Conservation (phyloP, 2,113 vertebrate species). For the Ceyx margarethae region DNA sequence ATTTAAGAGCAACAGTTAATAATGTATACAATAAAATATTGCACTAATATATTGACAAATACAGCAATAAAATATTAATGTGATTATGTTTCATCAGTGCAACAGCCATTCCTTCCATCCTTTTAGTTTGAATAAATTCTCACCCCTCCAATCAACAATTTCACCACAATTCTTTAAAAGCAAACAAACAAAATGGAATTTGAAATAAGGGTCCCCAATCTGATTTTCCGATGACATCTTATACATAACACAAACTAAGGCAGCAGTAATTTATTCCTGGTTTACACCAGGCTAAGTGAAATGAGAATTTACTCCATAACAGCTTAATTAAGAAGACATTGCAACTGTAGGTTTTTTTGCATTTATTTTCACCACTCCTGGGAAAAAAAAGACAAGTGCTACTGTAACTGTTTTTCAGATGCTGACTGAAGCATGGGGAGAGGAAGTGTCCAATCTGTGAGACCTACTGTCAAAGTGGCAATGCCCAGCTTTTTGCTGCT, state of each 20-base stretch:
- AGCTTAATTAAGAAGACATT: not conserved
- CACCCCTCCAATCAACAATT: not conserved
- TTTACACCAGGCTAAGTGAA: not conserved
- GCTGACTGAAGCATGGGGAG: not conserved
- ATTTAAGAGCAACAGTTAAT: conserved; percentile 76
- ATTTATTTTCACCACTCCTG: not conserved
- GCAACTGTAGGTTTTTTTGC: not conserved
- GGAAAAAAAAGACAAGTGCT: not conserved
- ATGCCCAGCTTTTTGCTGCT: not conserved
- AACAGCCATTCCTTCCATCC: conserved; percentile 40
- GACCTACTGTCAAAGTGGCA: fast-evolving
- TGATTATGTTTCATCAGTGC: conserved; percentile 74
- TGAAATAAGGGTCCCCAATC: not conserved
- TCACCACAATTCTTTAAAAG: not conserved
- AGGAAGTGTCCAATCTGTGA: fast-evolving
- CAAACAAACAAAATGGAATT: not conserved
- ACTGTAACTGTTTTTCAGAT: not conserved
- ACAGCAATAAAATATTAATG: conserved; percentile 77
- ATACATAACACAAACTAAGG: not conserved
- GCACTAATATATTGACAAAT: conserved; percentile 81
- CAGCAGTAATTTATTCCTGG: not conserved
- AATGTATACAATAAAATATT: conserved; percentile 79
- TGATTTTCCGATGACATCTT: not conserved
- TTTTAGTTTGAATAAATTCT: conserved; percentile 56
- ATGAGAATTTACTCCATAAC: not conserved